Evolutionary conservation across 2,888 invertebrate genomes (phyloP), one percentile per base, ranked within the genome.

Genomic region (Fragum fragum): DNA sequence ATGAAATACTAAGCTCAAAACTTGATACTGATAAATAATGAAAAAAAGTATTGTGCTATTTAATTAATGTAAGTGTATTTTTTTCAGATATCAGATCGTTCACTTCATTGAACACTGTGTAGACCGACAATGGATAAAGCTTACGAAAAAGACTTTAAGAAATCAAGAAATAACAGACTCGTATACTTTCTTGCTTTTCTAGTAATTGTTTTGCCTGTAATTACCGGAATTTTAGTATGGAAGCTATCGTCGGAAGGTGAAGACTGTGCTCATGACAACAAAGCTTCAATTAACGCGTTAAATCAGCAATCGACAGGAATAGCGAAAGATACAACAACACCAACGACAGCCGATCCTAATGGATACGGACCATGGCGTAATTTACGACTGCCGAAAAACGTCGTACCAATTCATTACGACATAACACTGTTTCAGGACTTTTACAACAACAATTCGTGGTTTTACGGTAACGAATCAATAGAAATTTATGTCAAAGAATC

Each of bases 371-470:
- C 91, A 0, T 91, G 92, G 92, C 82, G 86, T 29, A 82, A 95
- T 73, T 95, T 95, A 86, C 95, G 97, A 47, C 94, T 97, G 18
- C 96, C 97, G 0, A 94, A 94, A 52, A 92, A 95, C 53, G 94
- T 97, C 0, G 91, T 94, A 29, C 97, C 97, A 0, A 90, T 93
- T 21, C 95, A 96, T 79, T 98, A 97, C 92, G 96, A 96, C 88
- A 94, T 98, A 5, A 95, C 95, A 69, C 94, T 97, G 47, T 94
- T 96, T 91, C 97, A 97, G 0, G 94, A 97, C 89, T 94, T 97
- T 82, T 93, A 95, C 84, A 92, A 95, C 89, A 96, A 95, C 79
- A 92, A 86, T 36, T 87, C 81, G 0, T 81, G 80, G 79, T 91
- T 91, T 79, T 89, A 90, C 76, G 91, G 91, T 66, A 90, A 91